phyloP scores from a whole-genome alignment of 2,888 invertebrate species.

The Apodemia duryi region DNA sequence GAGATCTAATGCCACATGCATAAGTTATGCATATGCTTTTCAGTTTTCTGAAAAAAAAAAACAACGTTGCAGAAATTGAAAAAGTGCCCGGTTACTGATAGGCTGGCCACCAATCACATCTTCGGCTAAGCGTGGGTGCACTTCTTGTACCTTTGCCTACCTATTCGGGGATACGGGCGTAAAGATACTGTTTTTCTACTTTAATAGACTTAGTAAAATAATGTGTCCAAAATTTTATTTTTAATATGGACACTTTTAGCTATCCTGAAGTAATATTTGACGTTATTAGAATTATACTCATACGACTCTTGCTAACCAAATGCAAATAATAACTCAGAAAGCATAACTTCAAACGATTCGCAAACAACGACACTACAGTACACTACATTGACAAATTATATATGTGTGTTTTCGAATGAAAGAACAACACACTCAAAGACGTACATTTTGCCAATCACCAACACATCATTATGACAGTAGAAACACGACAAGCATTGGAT shows the following conservation, averaged over 20 bases:
- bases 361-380: not conserved
- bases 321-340: slow-evolving; percentile 8
- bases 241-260: not conserved
- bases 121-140: too few species aligned
- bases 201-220: too few species aligned
- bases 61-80: too few species aligned
- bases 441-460: not conserved
- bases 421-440: not conserved
- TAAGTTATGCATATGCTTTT: too few species aligned
- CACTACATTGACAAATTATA: not conserved
- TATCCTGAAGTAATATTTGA: slow-evolving; percentile 1
- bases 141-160: too few species aligned
- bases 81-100: too few species aligned
- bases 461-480: not conserved
- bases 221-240: not conserved
- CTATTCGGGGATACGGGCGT: too few species aligned
- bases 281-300: slow-evolving; percentile 3
- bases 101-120: too few species aligned
- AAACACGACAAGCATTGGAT: not conserved
- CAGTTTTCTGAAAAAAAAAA: too few species aligned
- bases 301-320: not conserved
- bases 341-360: slow-evolving; percentile 4
- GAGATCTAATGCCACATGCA: too few species aligned
- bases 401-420: not conserved
- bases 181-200: too few species aligned